These are phyloP conservation scores for Petrocephalus microphthalmus DNA, from an alignment of 2,113 vertebrate genomes.

Conservation along the genomic window DNA sequence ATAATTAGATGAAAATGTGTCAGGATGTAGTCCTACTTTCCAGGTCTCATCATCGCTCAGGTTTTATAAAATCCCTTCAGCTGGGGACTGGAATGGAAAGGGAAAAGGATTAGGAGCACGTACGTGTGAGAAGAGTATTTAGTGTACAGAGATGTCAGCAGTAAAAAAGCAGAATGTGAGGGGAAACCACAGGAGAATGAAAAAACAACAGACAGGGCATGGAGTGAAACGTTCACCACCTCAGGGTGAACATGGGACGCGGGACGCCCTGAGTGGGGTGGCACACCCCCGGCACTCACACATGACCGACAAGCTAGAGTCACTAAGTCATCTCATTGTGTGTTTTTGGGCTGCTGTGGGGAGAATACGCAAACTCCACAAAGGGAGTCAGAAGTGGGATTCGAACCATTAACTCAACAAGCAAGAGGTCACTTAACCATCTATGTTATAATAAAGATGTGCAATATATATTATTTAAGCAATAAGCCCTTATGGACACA, in stretches of 20 bases:
- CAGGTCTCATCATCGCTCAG: background rate
- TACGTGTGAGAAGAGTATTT: background rate
- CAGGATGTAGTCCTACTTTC: background rate
- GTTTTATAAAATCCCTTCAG: conserved; percentile 52
- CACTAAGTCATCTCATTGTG: background rate
- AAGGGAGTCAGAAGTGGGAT: background rate
- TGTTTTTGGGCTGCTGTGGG: background rate
- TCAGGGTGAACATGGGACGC: background rate
- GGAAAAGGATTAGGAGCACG: background rate
- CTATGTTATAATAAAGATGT: background rate
- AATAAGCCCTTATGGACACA: background rate
- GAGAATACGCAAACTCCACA: background rate
- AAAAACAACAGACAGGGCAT: background rate
- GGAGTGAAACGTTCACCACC: background rate
- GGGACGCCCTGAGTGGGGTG: background rate
- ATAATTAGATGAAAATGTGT: background rate
- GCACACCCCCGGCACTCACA: background rate
- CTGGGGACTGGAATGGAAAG: conserved; percentile 52
- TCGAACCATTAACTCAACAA: background rate
- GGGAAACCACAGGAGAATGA: conserved; percentile 10
- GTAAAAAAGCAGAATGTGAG: conserved; percentile 13
- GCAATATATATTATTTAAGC: background rate
- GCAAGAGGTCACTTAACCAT: background rate
- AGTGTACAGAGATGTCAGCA: background rate
- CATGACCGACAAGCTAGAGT: background rate